Percentiles rank a stretch among this genome's conserved stretches.
Conservation (phyloP, 2,797 vertebrate species). For the Ambastaia sidthimunki region DNA sequence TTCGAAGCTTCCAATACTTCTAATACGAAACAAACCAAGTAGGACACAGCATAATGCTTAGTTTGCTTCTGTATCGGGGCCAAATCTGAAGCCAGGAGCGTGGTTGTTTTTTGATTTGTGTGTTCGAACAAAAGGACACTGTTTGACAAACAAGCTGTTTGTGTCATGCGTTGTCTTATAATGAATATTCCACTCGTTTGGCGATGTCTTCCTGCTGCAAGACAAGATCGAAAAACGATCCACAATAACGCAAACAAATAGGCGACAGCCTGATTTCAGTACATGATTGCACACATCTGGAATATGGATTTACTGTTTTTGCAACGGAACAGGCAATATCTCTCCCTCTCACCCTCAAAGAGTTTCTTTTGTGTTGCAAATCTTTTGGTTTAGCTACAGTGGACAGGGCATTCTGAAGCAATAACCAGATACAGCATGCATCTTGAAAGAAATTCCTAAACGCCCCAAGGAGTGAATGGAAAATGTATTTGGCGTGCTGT, state of each 20-base stretch:
- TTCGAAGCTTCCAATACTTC: background rate
- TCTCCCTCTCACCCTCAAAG: constrained; percentile 33
- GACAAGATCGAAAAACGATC: constrained; percentile 58
- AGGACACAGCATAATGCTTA: background rate
- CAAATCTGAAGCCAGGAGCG: background rate
- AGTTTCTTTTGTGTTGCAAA: constrained; percentile 55
- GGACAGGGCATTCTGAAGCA: constrained; percentile 47
- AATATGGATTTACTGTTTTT: constrained; percentile 67
- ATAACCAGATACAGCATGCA: constrained; percentile 57
- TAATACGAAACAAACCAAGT: background rate
- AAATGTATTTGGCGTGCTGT: constrained; percentile 58
- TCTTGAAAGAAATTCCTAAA: constrained; percentile 61
- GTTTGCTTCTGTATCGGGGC: background rate
- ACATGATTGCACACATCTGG: constrained; percentile 77
- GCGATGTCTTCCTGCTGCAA: constrained; percentile 51
- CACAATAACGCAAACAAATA: constrained; percentile 60
- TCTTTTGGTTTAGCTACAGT: constrained; percentile 55
- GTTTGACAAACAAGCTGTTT: constrained; percentile 60
- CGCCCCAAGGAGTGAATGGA: constrained; percentile 55
- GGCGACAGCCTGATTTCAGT: constrained; percentile 65
- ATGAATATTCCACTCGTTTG: constrained; percentile 64
- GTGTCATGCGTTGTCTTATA: constrained; percentile 60
- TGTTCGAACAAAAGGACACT: constrained; percentile 10
- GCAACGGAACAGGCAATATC: constrained; percentile 42
- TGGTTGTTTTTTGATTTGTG: constrained; percentile 14